phyloP scores from a whole-genome alignment of 2,888 invertebrate genomes.

The Athetis lepigone region DNA sequence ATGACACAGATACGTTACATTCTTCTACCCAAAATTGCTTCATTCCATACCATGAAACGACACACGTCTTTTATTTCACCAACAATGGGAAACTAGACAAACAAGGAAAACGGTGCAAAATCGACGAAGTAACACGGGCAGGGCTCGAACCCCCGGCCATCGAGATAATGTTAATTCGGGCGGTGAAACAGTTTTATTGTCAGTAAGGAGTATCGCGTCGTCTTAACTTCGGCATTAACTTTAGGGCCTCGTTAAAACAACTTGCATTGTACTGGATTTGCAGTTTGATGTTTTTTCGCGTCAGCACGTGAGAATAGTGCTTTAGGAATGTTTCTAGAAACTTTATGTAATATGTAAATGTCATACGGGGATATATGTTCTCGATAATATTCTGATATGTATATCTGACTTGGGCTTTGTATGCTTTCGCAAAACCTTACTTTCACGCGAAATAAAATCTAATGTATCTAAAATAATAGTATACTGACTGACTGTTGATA shows the following conservation, averaged over 20 bases:
- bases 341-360: no score
- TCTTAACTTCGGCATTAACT: conserved; percentile 56
- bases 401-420: no score
- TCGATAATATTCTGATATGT: no score
- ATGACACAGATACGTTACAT: conserved; percentile 13
- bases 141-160: conserved; percentile 29
- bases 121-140: conserved; percentile 27
- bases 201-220: conserved; percentile 51
- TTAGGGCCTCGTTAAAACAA: conserved; percentile 54
- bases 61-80: conserved; percentile 25
- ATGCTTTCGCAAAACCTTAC: no score
- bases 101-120: conserved; percentile 44
- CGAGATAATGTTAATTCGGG: conserved; percentile 60
- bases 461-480: no score
- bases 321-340: no score
- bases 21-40: conserved; percentile 18
- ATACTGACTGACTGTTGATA: no score
- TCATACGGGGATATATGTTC: no score
- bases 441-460: no score
- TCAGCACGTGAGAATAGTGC: no score
- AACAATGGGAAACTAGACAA: conserved; percentile 21
- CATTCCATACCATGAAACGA: conserved; percentile 11
- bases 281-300: conserved; percentile 1
- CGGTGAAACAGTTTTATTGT: conserved; percentile 57
- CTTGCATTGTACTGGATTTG: conserved; percentile 58